Percentiles rank a stretch among this genome's conserved stretches.
phyloP scores from a whole-genome alignment of 1,140 invertebrate species.

The Saccostrea cuccullata region DNA sequence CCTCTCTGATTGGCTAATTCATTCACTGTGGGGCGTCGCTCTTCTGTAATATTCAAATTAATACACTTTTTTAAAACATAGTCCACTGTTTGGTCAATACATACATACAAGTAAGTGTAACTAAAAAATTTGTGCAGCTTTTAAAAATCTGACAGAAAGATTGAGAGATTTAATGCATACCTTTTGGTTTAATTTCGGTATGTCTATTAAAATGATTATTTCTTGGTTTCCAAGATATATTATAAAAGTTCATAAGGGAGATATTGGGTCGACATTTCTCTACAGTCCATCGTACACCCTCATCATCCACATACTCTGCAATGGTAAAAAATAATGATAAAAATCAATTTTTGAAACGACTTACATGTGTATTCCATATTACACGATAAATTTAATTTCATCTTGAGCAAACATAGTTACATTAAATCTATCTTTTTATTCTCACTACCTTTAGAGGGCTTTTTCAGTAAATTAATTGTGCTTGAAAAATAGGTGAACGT shows the following conservation, averaged over 20 bases:
- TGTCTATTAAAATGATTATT: constrained; percentile 92
- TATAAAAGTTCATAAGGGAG: constrained; percentile 80
- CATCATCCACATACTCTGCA: constrained; percentile 77
- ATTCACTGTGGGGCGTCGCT: constrained; percentile 88
- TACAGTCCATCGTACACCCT: constrained; percentile 76
- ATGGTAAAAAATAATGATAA: constrained; percentile 41
- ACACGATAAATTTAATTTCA: too few species aligned
- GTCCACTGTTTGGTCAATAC: neutral
- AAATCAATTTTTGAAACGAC: neutral
- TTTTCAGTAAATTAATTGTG: too few species aligned
- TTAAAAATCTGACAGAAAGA: neutral
- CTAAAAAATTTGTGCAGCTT: too few species aligned
- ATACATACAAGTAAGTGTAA: neutral
- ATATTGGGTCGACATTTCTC: constrained; percentile 75
- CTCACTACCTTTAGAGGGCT: too few species aligned
- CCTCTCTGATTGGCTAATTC: constrained; percentile 94
- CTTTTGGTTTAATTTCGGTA: constrained; percentile 90
- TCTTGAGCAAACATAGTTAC: too few species aligned
- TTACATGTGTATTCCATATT: neutral
- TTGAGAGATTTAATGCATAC: constrained; percentile 60
- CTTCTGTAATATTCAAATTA: constrained; percentile 80
- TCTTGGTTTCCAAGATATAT: constrained; percentile 82
- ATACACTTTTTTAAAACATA: neutral
- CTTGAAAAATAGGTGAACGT: too few species aligned
- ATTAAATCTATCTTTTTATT: too few species aligned